Percentiles rank a stretch among this genome's conserved stretches.
Evolutionary conservation across 2,113 vertebrate species (phyloP).

Genomic region (Tyto alba): DNA sequence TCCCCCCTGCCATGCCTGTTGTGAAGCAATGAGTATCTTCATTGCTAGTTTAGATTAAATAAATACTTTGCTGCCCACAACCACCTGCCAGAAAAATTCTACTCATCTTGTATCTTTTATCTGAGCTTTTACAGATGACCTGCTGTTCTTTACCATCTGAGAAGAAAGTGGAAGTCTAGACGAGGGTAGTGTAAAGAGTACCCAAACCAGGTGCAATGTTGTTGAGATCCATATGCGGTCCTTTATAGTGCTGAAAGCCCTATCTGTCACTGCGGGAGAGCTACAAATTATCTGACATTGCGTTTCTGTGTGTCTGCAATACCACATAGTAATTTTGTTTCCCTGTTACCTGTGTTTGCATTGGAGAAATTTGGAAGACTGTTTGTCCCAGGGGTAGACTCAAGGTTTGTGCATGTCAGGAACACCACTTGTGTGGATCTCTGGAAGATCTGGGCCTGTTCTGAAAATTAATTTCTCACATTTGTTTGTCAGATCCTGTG

Average conservation of each 20-base stretch:
- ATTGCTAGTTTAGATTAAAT: background rate
- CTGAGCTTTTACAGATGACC: background rate
- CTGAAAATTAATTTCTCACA: background rate
- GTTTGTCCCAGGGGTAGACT: background rate
- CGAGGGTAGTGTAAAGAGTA: background rate
- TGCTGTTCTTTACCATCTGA: background rate
- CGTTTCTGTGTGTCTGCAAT: background rate
- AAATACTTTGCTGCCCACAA: background rate
- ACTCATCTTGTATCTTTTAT: background rate
- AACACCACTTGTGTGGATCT: background rate
- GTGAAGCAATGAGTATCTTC: background rate
- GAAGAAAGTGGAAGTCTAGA: background rate
- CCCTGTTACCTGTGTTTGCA: background rate
- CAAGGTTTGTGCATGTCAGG: background rate
- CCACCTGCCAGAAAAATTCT: background rate
- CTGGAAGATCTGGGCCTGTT: background rate
- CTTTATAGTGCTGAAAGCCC: background rate
- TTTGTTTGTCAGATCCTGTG: background rate
- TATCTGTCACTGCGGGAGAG: background rate
- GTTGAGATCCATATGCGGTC: background rate
- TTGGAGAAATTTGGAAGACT: background rate
- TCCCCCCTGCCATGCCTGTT: fast-evolving
- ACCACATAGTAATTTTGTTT: background rate
- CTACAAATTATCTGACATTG: background rate
- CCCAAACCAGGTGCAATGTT: fast-evolving